Base-by-base conservation (phyloP, 2,888 invertebrate genomes). In the Cremastobaeus sp. region DNA sequence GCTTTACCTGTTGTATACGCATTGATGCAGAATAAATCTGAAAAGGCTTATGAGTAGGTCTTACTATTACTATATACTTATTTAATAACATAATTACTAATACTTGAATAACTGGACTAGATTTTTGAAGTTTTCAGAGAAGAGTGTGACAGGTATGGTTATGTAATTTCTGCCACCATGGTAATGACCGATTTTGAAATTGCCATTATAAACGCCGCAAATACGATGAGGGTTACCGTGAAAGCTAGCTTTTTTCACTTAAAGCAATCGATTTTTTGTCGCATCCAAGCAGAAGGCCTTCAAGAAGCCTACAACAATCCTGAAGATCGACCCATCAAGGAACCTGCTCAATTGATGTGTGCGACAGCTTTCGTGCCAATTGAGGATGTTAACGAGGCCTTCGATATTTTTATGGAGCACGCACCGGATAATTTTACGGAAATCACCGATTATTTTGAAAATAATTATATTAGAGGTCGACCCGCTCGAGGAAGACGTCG, bases 261-360 rank as follows among this genome's bases (percentile, higher is more conserved):
- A 14, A 47, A 11, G 11, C 47, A 47, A 20, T 47, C 47, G 5
- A 25, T 47, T 47, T 47, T 47, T 11, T 25, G 47, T 17, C 47
- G 47, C 11, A 47, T 47, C 3, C 47, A 47, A n/a, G 3, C 47
- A 9, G 47, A 47, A 9, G 20, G 47, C 14, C 21, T 47, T 3
- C 47, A 47, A 28, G 11, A 20, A 25, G 47, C 20, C 2, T 47
- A 47, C 21, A 47, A 5, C 25, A 11, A 47, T 21, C 47, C 47
- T 12, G 47, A 47, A 9, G 25, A 47, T 9, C 47, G 47, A 20
- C 12, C 47, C 3, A 21, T 47, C 11, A 47, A 21, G 14, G 28
- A 28, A 14, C 30, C 48, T 3, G 30, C 30, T 9, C 48, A 48
- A 17, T 30, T 48, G 28, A 30, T 48, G 32, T 48, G 30, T 25